Evolutionary conservation across 2,888 invertebrate genomes (phyloP), one percentile per base, ranked within the genome.

Genomic region (Stomorhina lunata): DNA sequence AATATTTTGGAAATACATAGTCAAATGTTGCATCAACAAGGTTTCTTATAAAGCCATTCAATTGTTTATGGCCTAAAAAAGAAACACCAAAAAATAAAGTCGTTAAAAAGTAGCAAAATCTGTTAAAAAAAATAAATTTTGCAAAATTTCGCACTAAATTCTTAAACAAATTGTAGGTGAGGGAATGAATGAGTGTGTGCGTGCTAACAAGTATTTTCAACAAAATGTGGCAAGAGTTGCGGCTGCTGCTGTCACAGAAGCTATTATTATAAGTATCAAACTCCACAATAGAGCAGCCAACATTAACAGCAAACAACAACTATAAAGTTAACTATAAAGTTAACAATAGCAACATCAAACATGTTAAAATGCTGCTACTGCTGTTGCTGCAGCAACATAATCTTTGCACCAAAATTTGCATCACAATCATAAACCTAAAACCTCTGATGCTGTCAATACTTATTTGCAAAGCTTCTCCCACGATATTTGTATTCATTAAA

Each of bases 381-480:
- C 22, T 3, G 34, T n/a, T n/a, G n/a, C n/a, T 77, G 50, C 12
- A 61, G n/a, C 0, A 12, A 63, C 32, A 43, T 66, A 65, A 63
- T 63, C 27, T 65, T 43, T 61, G 48, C 27, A 77, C 10, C 61
- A n/a, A 10, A 68, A 68, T 72, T 81, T 72, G 53, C 66, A 63
- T 68, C 50, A 65, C 40, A 69, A 45, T 55, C 53, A 48, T 69
- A 69, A 65, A 69, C 55, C 55, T 34, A 34, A 61, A 61, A 40
- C 29, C 63, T 25, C 10, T 37, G 45, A 80, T 66, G 53, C 45
- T 77, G 77, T 55, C 61, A 77, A 72, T 61, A 77, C 20, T 17
- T 25, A 68, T 77, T 77, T 66, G 61, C 66, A 55, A n/a, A 53
- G 43, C 55, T 53, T 53, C 81, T 77, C 81, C 81, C 81, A 81